Base-by-base conservation (phyloP, 2,797 vertebrate genomes). In the Sebastes diaconus region DNA sequence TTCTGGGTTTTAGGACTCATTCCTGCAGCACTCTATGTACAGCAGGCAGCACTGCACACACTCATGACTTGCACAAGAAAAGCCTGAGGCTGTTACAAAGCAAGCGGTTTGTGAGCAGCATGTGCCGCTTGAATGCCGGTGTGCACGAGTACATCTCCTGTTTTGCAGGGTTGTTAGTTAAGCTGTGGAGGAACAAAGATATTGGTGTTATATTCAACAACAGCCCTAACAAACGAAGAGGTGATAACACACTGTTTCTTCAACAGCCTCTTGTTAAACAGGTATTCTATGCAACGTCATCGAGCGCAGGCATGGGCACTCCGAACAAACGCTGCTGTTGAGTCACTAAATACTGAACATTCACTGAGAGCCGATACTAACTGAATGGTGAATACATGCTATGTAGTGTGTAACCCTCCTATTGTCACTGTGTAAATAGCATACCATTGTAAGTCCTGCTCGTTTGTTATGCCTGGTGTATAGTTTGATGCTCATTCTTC, bases 141-240 rank as follows among this genome's bases (percentile, higher is more conserved):
- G 18, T n/a, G 50, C 20, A n/a, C 8, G 8, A 52, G 50, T 52
- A n/a, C 20, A 20, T 52, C 61, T 79, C 29, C 50, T 68, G 65
- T 76, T 77, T 58, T 59, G 50, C 55, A 54, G 18, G 3, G 4
- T 25, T 55, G 30, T 57, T 57, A 16, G 27, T 39, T 27, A 79
- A 58, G 1, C 63, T 50, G 60, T 12, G 16, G 30, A 32, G 14
- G 2, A 32, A 90, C 85, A 88, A 87, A 73, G 39, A 73, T 4
- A 16, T 39, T 4, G 1, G 13, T 87, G 79, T 86, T 78, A 7
- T 30, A 18, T 16, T 1, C 58, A 75, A 16, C 77, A 57, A 29
- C 52, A 68, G 30, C 0, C 10, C 6, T 25, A 22, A 75, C 75
- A 83, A 84, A 84, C 22, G 75, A 71, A 63, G 71, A 25, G 25